Conservation (phyloP, 2,797 vertebrate species). For the Enteromius argenteus region DNA sequence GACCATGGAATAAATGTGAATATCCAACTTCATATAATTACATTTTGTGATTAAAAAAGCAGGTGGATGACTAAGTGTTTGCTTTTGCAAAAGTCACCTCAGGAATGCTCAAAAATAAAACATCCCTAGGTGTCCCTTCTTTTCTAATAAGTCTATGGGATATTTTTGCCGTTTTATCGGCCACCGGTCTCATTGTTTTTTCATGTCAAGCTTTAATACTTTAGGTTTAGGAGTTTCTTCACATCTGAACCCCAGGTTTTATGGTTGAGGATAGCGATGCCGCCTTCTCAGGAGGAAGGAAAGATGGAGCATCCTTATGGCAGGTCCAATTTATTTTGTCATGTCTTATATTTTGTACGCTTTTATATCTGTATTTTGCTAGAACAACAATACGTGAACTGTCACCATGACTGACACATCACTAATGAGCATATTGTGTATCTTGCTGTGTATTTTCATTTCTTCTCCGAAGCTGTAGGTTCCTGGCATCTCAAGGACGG, state of each 20-base stretch:
- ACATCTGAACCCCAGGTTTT: neutral
- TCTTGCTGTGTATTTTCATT: conserved; percentile 3
- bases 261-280: neutral
- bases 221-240: neutral
- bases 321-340: conserved; percentile 19
- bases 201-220: neutral
- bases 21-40: neutral
- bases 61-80: neutral
- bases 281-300: neutral
- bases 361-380: conserved; percentile 23
- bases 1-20: too few species aligned
- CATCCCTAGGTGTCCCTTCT: neutral
- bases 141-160: neutral
- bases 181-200: neutral
- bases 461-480: conserved; percentile 34
- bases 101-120: neutral
- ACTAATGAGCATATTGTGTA: conserved; percentile 29
- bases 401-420: neutral
- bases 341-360: neutral
- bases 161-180: neutral
- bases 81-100: neutral
- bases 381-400: conserved; percentile 19
- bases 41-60: too few species aligned
- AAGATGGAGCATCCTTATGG: neutral
- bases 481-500: conserved; percentile 59